Conservation (phyloP, 1,140 invertebrate genomes). For the Danaus plexippus region DNA sequence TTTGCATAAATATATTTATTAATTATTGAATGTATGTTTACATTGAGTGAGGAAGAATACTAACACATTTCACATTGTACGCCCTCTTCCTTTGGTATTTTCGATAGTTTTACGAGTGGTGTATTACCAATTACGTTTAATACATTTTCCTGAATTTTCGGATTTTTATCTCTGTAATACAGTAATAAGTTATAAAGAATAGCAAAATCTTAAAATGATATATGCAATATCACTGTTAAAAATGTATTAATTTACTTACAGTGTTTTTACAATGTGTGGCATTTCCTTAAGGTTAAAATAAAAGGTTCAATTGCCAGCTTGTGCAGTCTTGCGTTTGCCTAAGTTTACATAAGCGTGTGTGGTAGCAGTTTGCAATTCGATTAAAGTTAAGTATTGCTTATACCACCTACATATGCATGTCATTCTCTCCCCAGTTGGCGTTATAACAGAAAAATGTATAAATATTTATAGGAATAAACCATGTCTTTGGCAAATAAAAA, state of each 20-base stretch:
- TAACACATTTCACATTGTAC: conserved; percentile 96
- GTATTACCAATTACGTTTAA: conserved; percentile 93
- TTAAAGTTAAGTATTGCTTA: no score
- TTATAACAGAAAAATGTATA: no score
- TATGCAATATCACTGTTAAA: conserved; percentile 2
- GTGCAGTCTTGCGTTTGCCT: no score
- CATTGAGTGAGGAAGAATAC: conserved; percentile 56
- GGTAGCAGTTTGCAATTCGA: no score
- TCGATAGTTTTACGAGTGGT: conserved; percentile 90
- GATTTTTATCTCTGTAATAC: conserved; percentile 61
- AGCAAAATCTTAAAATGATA: conserved; percentile 11
- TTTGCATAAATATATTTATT: conserved; percentile 80
- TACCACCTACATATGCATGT: no score
- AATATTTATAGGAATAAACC: no score
- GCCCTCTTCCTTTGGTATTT: conserved; percentile 85
- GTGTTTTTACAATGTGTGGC: conserved; percentile 42
- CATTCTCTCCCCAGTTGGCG: no score
- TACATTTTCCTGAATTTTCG: conserved; percentile 84
- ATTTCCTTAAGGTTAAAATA: conserved; percentile 55
- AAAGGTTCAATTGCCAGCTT: no score
- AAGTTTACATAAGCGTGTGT: no score
- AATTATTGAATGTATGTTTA: no score
- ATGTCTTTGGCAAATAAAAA: no score
- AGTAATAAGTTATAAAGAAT: conserved; percentile 1
- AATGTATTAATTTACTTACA: conserved; percentile 35